A percentile compares a stretch with the other conserved stretches of the same genome.
Evolutionary conservation across 2,113 vertebrate genomes (phyloP).

Genomic region (Bos javanicus): DNA sequence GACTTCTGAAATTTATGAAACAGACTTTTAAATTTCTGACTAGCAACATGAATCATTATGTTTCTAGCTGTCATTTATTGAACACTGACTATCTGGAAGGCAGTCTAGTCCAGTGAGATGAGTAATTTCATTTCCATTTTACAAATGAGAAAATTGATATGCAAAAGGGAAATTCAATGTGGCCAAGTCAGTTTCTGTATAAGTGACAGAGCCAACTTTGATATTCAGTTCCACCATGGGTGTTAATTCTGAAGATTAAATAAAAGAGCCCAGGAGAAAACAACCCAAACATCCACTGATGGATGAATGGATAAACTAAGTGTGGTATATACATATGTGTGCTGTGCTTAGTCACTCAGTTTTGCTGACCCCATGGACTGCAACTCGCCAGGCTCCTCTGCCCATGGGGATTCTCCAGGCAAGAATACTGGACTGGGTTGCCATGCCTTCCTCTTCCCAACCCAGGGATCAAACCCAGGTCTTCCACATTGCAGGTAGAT

Average conservation of each 20-base stretch:
- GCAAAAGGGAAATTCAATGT: background rate
- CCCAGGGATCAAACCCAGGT: background rate
- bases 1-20: background rate
- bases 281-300: background rate
- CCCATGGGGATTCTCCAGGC: background rate
- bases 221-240: background rate
- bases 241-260: background rate
- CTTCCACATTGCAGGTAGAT: background rate
- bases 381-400: background rate
- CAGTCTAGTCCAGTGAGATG: background rate
- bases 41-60: background rate
- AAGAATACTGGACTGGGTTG: background rate
- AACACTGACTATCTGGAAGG: background rate
- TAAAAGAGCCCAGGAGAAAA: background rate
- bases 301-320: background rate
- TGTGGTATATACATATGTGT: background rate
- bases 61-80: background rate
- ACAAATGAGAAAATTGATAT: conserved; percentile 5
- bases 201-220: background rate
- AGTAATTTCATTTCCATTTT: background rate
- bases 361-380: background rate
- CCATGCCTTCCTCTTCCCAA: background rate
- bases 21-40: background rate
- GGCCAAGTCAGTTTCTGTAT: background rate
- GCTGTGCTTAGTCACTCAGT: background rate